Evolutionary conservation across 2,113 vertebrate genomes (phyloP).

Genomic region (Cariama cristata): DNA sequence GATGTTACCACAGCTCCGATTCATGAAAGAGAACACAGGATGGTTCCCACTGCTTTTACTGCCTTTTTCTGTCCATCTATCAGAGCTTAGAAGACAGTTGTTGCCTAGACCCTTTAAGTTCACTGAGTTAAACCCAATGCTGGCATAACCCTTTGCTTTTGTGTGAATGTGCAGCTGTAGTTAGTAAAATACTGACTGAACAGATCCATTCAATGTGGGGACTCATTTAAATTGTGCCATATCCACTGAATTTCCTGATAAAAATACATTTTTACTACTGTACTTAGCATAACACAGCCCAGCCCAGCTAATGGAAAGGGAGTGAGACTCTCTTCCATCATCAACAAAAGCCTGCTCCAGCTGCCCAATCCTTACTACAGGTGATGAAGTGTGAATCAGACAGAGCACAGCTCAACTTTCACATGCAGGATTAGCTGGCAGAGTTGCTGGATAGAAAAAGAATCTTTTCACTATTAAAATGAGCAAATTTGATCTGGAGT

Average conservation of each 20-base stretch:
- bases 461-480: slow-evolving; percentile 8
- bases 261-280: not conserved
- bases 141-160: not conserved
- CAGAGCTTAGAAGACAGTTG: not conserved
- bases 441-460: not conserved
- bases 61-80: not conserved
- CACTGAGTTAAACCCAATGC: not conserved
- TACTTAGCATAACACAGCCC: not conserved
- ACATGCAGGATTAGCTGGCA: slow-evolving; percentile 8
- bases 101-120: not conserved
- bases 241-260: slow-evolving; percentile 26
- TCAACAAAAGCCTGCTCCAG: not conserved
- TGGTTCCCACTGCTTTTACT: not conserved
- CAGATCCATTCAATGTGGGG: not conserved
- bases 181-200: not conserved
- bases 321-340: not conserved
- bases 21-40: not conserved
- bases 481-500: slow-evolving; percentile 2
- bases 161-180: not conserved
- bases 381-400: slow-evolving; percentile 54
- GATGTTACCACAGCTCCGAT: not conserved
- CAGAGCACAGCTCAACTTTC: slow-evolving; percentile 37
- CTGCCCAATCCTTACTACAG: not conserved
- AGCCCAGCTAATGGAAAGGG: not conserved
- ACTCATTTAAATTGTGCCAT: not conserved